Conservation (phyloP, 1,140 invertebrate species). For the Agrypnia vestita region DNA sequence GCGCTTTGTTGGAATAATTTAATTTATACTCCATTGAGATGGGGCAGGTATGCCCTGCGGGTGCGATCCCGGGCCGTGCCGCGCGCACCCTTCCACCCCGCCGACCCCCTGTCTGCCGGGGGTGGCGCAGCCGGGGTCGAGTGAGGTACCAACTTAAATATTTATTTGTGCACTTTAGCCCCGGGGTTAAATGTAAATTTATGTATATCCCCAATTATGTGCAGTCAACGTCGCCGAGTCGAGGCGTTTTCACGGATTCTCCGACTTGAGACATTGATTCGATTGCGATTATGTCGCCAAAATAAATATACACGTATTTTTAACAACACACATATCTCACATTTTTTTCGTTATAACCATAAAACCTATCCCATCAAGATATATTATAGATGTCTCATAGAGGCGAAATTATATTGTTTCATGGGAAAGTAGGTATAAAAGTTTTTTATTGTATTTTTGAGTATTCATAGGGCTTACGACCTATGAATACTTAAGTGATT, state of each 20-base stretch:
- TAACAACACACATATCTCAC: too few species aligned
- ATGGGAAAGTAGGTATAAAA: too few species aligned
- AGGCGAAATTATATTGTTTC: too few species aligned
- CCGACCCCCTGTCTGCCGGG: conserved; percentile 6
- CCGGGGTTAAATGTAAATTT: conserved; percentile 31
- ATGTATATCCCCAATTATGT: conserved; percentile 41
- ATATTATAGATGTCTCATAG: too few species aligned
- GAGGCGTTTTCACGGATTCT: not conserved
- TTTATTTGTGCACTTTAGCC: conserved; percentile 42
- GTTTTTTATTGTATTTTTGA: too few species aligned
- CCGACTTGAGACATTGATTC: not conserved
- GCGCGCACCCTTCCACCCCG: not conserved
- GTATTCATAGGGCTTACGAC: too few species aligned
- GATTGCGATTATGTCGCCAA: too few species aligned
- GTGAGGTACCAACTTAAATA: conserved; percentile 33
- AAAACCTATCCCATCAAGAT: too few species aligned
- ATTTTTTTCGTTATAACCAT: too few species aligned
- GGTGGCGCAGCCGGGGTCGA: conserved; percentile 17
- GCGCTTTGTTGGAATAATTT: conserved; percentile 41
- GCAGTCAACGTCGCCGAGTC: conserved; percentile 8
- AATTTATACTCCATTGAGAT: conserved; percentile 33
- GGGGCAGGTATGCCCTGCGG: conserved; percentile 38
- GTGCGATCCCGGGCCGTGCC: conserved; percentile 16
- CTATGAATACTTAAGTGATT: too few species aligned
- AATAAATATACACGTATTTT: too few species aligned